Conservation (phyloP, 2,797 vertebrate species). For the Crypturellus tataupa region DNA sequence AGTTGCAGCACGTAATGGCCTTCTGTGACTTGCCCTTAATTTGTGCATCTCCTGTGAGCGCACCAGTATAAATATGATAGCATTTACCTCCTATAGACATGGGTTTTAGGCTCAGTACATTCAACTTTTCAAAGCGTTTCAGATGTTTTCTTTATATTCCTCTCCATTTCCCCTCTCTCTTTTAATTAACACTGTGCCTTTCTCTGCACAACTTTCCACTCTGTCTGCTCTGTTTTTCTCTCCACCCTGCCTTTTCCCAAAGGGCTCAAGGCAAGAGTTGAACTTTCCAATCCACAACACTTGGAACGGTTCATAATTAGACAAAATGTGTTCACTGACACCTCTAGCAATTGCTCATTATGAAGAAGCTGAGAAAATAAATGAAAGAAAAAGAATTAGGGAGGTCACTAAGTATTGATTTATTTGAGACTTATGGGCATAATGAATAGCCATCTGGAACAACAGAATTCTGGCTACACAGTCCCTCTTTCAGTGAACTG, state of each 20-base stretch:
- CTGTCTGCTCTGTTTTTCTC: background rate
- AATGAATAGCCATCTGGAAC: background rate
- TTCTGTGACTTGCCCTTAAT: background rate
- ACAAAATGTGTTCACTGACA: conserved; percentile 24
- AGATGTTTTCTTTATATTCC: background rate
- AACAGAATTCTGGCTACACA: background rate
- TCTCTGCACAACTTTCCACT: background rate
- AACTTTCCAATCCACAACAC: conserved; percentile 1
- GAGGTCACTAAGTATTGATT: background rate
- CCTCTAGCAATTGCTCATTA: conserved; percentile 18
- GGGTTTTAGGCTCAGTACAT: background rate
- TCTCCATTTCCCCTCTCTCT: background rate
- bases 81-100: background rate
- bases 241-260: background rate
- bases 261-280: conserved; percentile 11
- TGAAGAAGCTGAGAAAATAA: conserved; percentile 26
- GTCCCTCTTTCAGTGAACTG: background rate
- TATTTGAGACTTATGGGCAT: background rate
- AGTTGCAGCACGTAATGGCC: background rate
- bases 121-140: background rate
- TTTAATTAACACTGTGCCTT: background rate
- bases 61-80: background rate
- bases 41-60: background rate
- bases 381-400: conserved; percentile 18
- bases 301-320: conserved; percentile 4